Evolutionary conservation across 2,797 vertebrate genomes (phyloP), one percentile per base, ranked within the genome.

Genomic region (Dendrocincla tyrannina): DNA sequence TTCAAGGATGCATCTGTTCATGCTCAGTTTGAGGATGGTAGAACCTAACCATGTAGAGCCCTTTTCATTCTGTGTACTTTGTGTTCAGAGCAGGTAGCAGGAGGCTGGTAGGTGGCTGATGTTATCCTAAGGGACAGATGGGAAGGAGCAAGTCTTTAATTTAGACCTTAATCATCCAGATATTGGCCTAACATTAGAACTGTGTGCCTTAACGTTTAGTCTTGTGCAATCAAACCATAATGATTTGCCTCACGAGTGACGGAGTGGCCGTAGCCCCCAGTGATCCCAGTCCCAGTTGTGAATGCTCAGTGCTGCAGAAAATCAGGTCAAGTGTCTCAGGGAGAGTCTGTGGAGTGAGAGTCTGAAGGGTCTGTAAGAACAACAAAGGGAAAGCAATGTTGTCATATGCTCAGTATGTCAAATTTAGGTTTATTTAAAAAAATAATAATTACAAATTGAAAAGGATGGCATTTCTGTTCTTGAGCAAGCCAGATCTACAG

Each of bases 261-360:
- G 0, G n/a, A 59, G 42, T 66, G 69, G 50, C 47, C 0, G 0
- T 50, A 78, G 85, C 66, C 79, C 72, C 46, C 2, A 2, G 60
- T 86, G 69, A 58, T 93, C 73, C 72, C 53, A 13, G 72, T 72
- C 82, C 30, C 79, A 88, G 69, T 90, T 95, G 85, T 76, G 76
- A 86, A 32, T 85, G 91, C 62, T 96, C 94, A 93, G 70, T 74
- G 66, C 95, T 90, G 91, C 95, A 97, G 94, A 97, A 96, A 96
- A 96, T 95, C 76, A 63, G 93, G 94, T 95, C 94, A 93, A 79
- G 88, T 88, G 73, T 90, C 91, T 95, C n/a, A 10, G 52, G 52
- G 30, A 53, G 52, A 1, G 30, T 32, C 52, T 53, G 52, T 24
- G 4, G 85, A 69, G 79, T 76, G 77, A 88, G 86, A 52, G 59